Base-by-base conservation (phyloP, 2,888 invertebrate species). In the Melanophora roralis region DNA sequence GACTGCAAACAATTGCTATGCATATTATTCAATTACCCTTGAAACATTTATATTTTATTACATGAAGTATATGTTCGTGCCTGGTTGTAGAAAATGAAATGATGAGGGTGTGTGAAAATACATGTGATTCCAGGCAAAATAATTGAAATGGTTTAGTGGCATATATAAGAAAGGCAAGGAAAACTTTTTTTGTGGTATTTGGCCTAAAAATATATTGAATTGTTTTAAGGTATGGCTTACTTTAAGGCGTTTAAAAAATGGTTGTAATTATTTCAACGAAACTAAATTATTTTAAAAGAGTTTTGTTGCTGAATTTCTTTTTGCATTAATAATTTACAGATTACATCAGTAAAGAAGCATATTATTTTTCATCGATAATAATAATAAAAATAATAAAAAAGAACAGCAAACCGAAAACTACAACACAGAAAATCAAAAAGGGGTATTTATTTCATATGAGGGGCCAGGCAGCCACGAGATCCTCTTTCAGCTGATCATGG, bases 1-100 rank as follows among this genome's bases (percentile, higher is more conserved):
- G 27, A 59, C 38, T 59, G 27, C 36, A 59, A 19, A 36, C 36
- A 36, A 36, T 36, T 36, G 36, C 11, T 36, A 34, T 67, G 43
- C 43, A 45, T 11, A 49, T 64, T 36, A 55, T 38, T 43, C 64
- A 64, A 64, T 68, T 71, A 71, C 71, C 71, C 71, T 71, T 71
- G 71, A 71, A 71, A 53, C 36, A 36, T 11, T 9, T 6, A 11
- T 36, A 11, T 11, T 36, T 36, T 11, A 36, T 11, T 11, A 36
- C 8, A 36, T n/a, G n/a, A 36, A 36, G 11, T 11, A 8, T 2
- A 36, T 9, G 9, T 11, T 36, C 2, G 11, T 11, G 5, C 5
- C 9, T 36, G 11, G 11, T 36, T 11, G 8, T 36, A 11, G 5
- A 11, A 11, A 2, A 8, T 2, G 1, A 7, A 36, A 36, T 9